Conservation (phyloP, 37 sponge, comb jelly and placozoan species). For the Chondrosia reniformis region DNA sequence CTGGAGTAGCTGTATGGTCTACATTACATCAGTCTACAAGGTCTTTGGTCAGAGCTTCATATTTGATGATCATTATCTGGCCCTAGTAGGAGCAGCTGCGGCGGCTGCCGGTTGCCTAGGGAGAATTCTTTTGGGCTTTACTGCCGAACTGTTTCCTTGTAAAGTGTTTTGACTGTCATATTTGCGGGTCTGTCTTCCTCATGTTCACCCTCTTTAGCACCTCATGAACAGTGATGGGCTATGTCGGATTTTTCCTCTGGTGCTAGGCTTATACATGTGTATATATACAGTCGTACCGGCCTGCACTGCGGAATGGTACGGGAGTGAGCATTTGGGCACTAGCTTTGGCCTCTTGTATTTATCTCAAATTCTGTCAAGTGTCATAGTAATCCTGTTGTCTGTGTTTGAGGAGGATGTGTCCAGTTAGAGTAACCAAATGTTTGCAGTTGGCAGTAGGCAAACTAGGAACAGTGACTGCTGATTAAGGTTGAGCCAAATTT, state of each 20-base stretch:
- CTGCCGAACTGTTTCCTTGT: conserved; percentile 63
- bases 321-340: conserved; percentile 47
- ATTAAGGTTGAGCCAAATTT: no score
- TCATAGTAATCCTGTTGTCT: conserved; percentile 26
- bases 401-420: neutral
- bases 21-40: conserved; percentile 70
- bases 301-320: conserved; percentile 57
- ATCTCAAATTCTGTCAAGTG: conserved; percentile 46
- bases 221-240: conserved; percentile 62
- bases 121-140: conserved; percentile 72
- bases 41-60: conserved; percentile 31
- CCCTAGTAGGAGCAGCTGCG: conserved; percentile 52
- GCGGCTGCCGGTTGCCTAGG: conserved; percentile 58
- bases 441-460: no score
- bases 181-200: conserved; percentile 31
- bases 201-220: conserved; percentile 48
- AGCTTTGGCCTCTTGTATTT: conserved; percentile 83
- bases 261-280: conserved; percentile 68
- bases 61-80: conserved; percentile 68
- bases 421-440: no score
- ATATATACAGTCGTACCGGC: no score
- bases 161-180: conserved; percentile 49
- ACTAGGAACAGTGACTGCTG: no score
- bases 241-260: conserved; percentile 83
- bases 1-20: no score